Base-by-base conservation (phyloP, 2,888 invertebrate genomes). In the Smittia aterrima region DNA sequence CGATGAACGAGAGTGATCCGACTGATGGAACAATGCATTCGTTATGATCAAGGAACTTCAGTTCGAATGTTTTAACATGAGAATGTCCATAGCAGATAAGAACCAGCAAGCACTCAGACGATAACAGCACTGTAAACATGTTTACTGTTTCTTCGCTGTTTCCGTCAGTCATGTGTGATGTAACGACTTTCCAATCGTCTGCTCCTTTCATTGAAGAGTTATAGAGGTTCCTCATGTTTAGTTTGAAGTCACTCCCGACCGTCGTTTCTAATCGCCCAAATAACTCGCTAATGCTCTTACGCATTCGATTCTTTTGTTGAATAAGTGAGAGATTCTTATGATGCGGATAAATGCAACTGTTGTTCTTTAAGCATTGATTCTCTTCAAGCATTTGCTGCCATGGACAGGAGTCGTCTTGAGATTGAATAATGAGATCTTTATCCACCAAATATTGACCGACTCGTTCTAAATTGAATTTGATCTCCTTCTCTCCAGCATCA, bases 371-470 rank as follows among this genome's bases (percentile, higher is more conserved):
- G 79, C 90, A 90, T 27, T 89, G 86, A 80, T 93, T 92, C 77
- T 92, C 89, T 71, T 86, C 85, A 1, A 95, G 83, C 80, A 95
- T 89, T 77, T 88, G 85, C 67, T 90, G 87, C 93, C 93, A 93
- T 74, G 90, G 88, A 80, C 93, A 87, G 75, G 88, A 87, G 75
- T 88, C 85, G 78, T 90, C 88, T n/a, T 89, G 87, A 11, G 89
- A 76, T 11, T 79, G 85, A 77, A 89, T 88, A 22, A 88, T 87
- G 32, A 96, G 83, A 75, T 91, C 89, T 77, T 86, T 85, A 80
- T 94, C 90, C 77, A 90, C 88, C 75, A 97, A 85, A 84, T 97
- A 97, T 81, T 97, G 95, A 0, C 96, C 96, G 64, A 97, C 86
- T 79, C 92, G 88, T 83, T 97, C 96, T 78, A 97, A 85, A 81